Conservation (phyloP, 2,797 vertebrate species). For the Uromys caudimaculatus region DNA sequence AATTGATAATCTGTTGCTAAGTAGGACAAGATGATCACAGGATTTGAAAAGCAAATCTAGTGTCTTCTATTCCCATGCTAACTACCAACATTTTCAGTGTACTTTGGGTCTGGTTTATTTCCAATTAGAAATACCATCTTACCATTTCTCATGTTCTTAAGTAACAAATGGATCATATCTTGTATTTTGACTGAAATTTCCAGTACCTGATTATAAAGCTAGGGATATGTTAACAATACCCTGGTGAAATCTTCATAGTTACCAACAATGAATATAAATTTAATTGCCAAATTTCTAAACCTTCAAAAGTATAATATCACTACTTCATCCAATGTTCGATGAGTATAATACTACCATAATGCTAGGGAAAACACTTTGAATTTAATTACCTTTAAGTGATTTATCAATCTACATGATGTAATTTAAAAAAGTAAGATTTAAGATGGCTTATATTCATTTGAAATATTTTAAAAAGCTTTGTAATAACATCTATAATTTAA, state of each 20-base stretch:
- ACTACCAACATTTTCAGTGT: conserved; percentile 13
- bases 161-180: conserved; percentile 6
- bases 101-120: conserved; percentile 33
- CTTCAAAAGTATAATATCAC: conserved; percentile 33
- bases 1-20: neutral
- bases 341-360: neutral
- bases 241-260: conserved; percentile 19
- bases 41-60: neutral
- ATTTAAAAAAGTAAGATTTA: conserved; percentile 49
- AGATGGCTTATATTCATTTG: conserved; percentile 1
- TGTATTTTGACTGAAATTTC: conserved; percentile 45
- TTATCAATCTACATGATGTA: conserved; percentile 26
- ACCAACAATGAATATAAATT: neutral
- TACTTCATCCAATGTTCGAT: neutral
- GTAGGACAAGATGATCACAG: neutral
- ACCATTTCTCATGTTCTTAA: neutral
- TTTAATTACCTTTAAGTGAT: conserved; percentile 63
- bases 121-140: neutral
- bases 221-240: neutral
- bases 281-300: conserved; percentile 42
- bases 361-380: conserved; percentile 28
- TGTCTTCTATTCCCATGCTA: neutral
- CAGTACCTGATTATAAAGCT: conserved; percentile 28
- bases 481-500: conserved; percentile 57
- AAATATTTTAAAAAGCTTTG: conserved; percentile 48